phyloP scores from a whole-genome alignment of 2,888 invertebrate species.

The Villa cingulata region DNA sequence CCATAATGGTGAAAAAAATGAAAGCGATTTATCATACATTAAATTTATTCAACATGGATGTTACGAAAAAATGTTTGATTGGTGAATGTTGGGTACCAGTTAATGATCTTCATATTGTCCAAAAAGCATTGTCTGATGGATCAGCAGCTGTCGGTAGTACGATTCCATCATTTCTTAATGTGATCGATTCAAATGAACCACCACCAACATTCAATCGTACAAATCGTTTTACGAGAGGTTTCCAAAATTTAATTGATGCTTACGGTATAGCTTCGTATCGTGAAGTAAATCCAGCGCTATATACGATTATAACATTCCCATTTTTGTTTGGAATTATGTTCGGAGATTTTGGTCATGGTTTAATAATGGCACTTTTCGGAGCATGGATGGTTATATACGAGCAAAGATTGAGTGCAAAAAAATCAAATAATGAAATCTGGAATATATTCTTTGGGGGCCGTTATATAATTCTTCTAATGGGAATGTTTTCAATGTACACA shows the following conservation, averaged over 20 bases:
- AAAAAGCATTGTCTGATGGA: constrained; percentile 65
- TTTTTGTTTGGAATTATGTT: constrained; percentile 95
- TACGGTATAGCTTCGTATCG: constrained; percentile 88
- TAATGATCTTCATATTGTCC: constrained; percentile 54
- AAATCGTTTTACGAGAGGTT: constrained; percentile 84
- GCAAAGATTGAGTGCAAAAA: constrained; percentile 55
- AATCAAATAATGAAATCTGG: constrained; percentile 76
- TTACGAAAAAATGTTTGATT: constrained; percentile 77
- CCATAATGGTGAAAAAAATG: constrained; percentile 69
- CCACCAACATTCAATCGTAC: constrained; percentile 88
- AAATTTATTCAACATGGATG: constrained; percentile 84
- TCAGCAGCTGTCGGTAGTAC: constrained; percentile 74
- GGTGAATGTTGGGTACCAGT: constrained; percentile 82
- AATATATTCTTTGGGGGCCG: constrained; percentile 95
- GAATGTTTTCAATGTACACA: constrained; percentile 92
- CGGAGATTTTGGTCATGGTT: constrained; percentile 84
- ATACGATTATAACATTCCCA: constrained; percentile 84
- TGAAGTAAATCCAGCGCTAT: constrained; percentile 83
- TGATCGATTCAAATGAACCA: constrained; percentile 62
- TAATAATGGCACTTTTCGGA: constrained; percentile 68
- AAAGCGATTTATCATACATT: constrained; percentile 90
- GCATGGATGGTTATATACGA: constrained; percentile 70
- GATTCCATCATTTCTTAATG: constrained; percentile 85
- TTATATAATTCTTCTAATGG: constrained; percentile 95
- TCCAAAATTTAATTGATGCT: constrained; percentile 85